phyloP scores from a whole-genome alignment of 2,113 vertebrate genomes.

The Bubalus kerabau region DNA sequence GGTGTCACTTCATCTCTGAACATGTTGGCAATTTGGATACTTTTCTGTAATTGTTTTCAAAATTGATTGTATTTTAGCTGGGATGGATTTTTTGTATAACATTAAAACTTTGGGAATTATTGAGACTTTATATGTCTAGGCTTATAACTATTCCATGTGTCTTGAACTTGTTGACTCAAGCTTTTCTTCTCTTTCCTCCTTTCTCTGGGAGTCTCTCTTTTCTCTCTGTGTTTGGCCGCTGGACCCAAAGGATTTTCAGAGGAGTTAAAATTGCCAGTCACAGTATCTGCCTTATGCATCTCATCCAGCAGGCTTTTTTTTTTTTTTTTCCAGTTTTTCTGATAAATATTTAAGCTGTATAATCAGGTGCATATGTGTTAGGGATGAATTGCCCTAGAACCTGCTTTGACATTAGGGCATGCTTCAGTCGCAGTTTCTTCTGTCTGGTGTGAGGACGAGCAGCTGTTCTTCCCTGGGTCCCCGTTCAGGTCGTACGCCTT shows the following conservation, averaged over 20 bases:
- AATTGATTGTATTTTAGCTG: background rate
- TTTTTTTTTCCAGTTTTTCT: fast-evolving
- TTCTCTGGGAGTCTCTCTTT: background rate
- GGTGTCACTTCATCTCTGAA: background rate
- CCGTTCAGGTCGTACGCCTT: fast-evolving
- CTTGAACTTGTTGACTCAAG: background rate
- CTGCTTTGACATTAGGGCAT: fast-evolving
- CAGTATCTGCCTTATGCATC: background rate
- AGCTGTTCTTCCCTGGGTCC: fast-evolving
- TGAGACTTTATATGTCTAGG: no score
- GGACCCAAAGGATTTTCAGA: background rate
- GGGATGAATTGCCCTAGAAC: fast-evolving
- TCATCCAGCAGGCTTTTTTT: background rate
- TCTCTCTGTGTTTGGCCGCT: background rate
- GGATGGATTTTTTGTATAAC: background rate
- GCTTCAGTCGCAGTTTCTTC: background rate
- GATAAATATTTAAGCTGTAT: background rate
- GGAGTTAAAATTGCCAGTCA: background rate
- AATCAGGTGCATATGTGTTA: fast-evolving
- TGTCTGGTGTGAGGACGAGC: fast-evolving
- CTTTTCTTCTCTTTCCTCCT: background rate
- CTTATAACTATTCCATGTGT: background rate
- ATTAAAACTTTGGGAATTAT: background rate
- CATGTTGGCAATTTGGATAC: no score
- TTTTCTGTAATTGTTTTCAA: background rate